phyloP scores from a whole-genome alignment of 2,113 vertebrate genomes.

The Pelecanus crispus region DNA sequence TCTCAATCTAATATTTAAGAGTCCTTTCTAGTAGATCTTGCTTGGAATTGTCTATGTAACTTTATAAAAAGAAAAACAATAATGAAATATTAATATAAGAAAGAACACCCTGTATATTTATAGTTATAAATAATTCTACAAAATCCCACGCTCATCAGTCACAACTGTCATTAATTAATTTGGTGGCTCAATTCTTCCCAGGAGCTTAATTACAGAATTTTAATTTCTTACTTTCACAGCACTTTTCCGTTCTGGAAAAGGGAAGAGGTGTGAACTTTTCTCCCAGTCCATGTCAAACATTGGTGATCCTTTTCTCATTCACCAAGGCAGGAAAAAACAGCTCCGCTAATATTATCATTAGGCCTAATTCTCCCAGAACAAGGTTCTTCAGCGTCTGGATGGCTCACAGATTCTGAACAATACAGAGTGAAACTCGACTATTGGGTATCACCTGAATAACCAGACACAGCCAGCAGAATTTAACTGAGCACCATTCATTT shows the following conservation, averaged over 20 bases:
- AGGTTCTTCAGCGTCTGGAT: neutral
- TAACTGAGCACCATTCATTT: neutral
- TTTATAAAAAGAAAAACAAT: neutral
- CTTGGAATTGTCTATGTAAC: neutral
- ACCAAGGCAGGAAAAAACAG: neutral
- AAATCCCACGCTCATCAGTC: neutral
- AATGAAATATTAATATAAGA: neutral
- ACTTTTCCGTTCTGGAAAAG: neutral
- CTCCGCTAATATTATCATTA: neutral
- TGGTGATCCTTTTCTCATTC: neutral
- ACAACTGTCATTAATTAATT: neutral
- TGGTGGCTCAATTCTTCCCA: neutral
- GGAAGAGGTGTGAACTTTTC: neutral
- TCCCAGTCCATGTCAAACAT: neutral
- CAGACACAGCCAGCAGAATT: neutral
- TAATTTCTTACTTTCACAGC: neutral
- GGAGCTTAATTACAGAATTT: neutral
- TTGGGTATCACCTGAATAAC: neutral
- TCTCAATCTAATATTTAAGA: neutral
- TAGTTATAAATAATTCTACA: neutral
- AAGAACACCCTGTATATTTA: neutral
- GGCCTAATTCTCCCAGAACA: neutral
- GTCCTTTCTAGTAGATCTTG: neutral
- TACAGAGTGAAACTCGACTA: neutral
- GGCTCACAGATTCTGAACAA: neutral